A percentile compares a stretch with the other conserved stretches of the same genome.
phyloP scores from a whole-genome alignment of 2,113 vertebrate species.

The Antennarius striatus region DNA sequence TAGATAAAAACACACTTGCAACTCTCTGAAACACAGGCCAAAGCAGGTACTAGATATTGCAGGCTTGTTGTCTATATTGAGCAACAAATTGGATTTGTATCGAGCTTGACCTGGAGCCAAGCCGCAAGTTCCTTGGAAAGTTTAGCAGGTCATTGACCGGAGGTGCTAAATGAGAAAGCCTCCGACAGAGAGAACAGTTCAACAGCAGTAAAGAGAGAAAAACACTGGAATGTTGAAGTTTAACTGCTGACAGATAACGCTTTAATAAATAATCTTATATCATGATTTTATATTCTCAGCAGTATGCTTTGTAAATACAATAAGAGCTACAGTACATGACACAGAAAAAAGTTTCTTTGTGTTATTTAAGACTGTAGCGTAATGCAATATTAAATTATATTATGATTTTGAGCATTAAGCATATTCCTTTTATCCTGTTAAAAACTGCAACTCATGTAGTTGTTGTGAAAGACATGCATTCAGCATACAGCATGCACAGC shows the following conservation, averaged over 20 bases:
- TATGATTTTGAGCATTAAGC: no score
- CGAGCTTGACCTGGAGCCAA: slow-evolving; percentile 47
- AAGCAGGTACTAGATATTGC: not conserved
- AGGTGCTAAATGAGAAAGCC: slow-evolving; percentile 48
- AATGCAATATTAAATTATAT: no score
- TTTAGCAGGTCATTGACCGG: slow-evolving; percentile 66
- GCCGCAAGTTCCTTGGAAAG: slow-evolving; percentile 55
- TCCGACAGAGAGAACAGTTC: slow-evolving; percentile 21
- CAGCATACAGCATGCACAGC: slow-evolving; percentile 10
- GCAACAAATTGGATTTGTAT: slow-evolving; percentile 61
- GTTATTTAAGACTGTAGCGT: no score
- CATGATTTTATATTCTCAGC: not conserved
- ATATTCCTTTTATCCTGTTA: no score
- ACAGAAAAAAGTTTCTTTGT: no score
- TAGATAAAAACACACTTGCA: not conserved
- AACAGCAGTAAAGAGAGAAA: not conserved
- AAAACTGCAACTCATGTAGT: not conserved
- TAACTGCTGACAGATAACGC: no score
- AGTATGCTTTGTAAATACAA: not conserved
- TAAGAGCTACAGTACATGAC: not conserved
- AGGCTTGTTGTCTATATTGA: slow-evolving; percentile 44
- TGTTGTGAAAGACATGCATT: not conserved
- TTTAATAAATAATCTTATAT: not conserved
- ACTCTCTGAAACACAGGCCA: not conserved
- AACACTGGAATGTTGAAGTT: not conserved